phyloP scores from a whole-genome alignment of 2,113 vertebrate species.

The Aptenodytes patagonicus region DNA sequence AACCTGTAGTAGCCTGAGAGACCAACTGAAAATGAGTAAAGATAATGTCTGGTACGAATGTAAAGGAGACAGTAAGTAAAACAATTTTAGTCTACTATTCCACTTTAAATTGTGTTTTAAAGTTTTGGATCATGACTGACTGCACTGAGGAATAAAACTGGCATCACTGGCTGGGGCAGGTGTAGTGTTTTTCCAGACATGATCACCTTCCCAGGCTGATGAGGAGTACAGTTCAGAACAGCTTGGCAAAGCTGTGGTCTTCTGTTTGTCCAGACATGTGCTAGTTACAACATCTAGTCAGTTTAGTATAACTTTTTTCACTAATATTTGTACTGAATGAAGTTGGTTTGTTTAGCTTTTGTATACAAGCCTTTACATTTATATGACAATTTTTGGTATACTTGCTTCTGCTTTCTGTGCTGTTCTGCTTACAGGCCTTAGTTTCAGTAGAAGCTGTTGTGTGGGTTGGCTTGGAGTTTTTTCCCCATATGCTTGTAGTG shows the following conservation, averaged over 20 bases:
- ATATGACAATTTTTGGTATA: background rate
- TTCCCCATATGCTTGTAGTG: background rate
- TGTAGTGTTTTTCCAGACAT: background rate
- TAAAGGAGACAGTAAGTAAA: constrained; percentile 79
- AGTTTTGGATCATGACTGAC: background rate
- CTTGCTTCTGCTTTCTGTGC: background rate
- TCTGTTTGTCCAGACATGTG: background rate
- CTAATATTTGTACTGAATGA: background rate
- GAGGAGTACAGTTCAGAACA: background rate
- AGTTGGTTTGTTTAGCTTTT: background rate
- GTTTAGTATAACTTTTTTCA: background rate
- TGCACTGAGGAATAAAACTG: background rate
- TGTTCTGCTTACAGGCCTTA: background rate
- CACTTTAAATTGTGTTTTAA: background rate
- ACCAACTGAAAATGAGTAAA: constrained; percentile 84
- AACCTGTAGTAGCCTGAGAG: constrained; percentile 83
- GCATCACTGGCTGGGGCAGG: background rate
- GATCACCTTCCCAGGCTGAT: background rate
- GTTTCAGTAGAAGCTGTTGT: background rate
- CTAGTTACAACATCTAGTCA: background rate
- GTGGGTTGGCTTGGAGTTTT: background rate
- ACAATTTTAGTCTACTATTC: background rate
- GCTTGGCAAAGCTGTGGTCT: background rate
- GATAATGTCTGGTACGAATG: constrained; percentile 88
- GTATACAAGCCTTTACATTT: background rate